Percentiles rank a stretch among this genome's conserved stretches.
phyloP scores from a whole-genome alignment of 2,113 vertebrate genomes.

The Zapornia atra region DNA sequence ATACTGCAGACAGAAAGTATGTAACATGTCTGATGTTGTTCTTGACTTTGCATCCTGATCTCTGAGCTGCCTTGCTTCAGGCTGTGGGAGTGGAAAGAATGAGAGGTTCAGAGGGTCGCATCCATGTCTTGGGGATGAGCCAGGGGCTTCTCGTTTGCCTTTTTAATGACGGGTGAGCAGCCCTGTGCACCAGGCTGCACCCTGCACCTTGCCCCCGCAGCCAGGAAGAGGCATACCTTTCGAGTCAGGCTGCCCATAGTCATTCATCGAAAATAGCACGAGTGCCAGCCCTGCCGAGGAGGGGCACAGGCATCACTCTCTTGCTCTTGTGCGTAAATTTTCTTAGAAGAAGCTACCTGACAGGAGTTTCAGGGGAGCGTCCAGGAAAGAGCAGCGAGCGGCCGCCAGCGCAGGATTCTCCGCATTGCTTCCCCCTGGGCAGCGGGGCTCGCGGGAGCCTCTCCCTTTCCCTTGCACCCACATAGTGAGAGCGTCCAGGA shows the following conservation, averaged over 20 bases:
- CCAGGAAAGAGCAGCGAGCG: background rate
- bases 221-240: background rate
- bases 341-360: background rate
- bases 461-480: background rate
- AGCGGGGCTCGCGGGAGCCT: background rate
- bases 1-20: rapidly evolving
- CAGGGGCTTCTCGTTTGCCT: background rate
- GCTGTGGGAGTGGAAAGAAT: background rate
- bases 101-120: background rate
- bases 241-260: rapidly evolving
- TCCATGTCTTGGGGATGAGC: background rate
- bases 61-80: background rate
- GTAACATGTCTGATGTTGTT: rapidly evolving
- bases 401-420: background rate
- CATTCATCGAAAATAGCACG: background rate
- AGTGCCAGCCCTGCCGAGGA: background rate
- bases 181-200: background rate
- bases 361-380: background rate
- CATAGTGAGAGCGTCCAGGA: background rate
- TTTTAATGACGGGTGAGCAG: background rate
- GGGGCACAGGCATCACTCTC: background rate
- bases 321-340: background rate
- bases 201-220: background rate
- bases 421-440: rapidly evolving
- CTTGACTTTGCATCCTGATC: background rate